These are phyloP conservation scores for Gerris lacustris DNA, from an alignment of 2,888 invertebrate species.

Conservation along the genomic window DNA sequence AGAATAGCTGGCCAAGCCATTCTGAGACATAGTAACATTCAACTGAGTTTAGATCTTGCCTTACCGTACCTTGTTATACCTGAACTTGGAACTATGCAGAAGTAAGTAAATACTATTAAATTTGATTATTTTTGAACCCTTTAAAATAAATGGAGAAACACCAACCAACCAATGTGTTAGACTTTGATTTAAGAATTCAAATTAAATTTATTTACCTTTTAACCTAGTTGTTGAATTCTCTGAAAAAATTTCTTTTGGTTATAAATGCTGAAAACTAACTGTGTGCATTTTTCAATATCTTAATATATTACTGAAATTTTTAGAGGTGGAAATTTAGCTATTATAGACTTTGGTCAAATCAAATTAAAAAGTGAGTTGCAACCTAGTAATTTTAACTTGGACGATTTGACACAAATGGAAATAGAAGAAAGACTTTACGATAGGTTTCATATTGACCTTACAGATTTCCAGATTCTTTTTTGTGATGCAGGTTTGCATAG, in stretches of 20 bases:
- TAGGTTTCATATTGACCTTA: constrained; percentile 55
- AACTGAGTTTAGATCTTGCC: constrained; percentile 60
- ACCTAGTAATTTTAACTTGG: constrained; percentile 50
- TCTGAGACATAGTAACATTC: constrained; percentile 47
- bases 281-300: no score
- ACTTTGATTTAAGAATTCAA: no score
- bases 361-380: constrained; percentile 60
- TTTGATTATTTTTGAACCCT: constrained; percentile 18
- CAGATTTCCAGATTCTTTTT: constrained; percentile 51
- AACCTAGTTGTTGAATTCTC: no score
- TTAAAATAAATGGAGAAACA: neutral
- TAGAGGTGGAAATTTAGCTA: constrained; percentile 56
- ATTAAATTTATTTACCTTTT: no score
- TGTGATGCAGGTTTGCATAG: constrained; percentile 43
- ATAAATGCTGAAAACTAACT: no score
- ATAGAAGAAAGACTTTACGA: constrained; percentile 68
- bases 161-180: no score
- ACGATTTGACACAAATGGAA: constrained; percentile 70
- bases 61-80: constrained; percentile 65
- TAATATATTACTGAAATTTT: neutral
- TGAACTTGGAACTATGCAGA: constrained; percentile 55
- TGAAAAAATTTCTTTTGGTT: no score
- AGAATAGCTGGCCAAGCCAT: constrained; percentile 37
- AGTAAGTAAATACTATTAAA: constrained; percentile 39
- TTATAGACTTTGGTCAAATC: constrained; percentile 59